A percentile compares a stretch with the other conserved stretches of the same genome.
phyloP scores from a whole-genome alignment of 2,888 invertebrate species.

The Hypselothyrea guttata region DNA sequence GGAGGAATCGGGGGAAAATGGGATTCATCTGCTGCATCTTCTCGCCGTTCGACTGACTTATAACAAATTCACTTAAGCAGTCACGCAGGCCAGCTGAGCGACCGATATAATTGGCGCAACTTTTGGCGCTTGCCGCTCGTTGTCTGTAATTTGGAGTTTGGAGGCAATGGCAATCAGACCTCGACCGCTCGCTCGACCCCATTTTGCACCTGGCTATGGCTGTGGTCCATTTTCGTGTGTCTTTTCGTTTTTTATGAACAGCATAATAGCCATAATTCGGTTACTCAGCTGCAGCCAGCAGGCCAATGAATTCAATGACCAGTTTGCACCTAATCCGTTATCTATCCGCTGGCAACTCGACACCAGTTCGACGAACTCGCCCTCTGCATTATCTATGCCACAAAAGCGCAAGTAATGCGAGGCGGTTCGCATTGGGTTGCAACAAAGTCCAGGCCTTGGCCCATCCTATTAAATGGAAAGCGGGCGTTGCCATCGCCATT shows the following conservation, averaged over 20 bases:
- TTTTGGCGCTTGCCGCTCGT: conserved; percentile 29
- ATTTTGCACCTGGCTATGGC: conserved; percentile 47
- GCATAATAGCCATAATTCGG: conserved; percentile 59
- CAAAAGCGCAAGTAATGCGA: conserved; percentile 70
- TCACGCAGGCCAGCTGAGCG: conserved; percentile 48
- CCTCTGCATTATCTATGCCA: conserved; percentile 55
- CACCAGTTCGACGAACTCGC: conserved; percentile 37
- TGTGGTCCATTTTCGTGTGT: conserved; percentile 8
- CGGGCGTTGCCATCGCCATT: conserved; percentile 39
- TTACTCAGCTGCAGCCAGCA: conserved; percentile 16
- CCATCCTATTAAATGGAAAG: conserved; percentile 50
- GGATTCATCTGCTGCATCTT: conserved; percentile 31
- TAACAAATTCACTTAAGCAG: conserved; percentile 64
- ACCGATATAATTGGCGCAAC: conserved; percentile 50
- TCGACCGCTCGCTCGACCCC: conserved; percentile 64
- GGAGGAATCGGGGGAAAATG: background rate
- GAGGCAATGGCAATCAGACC: conserved; percentile 71
- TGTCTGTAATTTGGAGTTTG: conserved; percentile 49
- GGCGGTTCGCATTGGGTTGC: conserved; percentile 42
- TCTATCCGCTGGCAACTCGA: conserved; percentile 29
- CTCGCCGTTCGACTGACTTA: conserved; percentile 54
- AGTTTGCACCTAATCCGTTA: conserved; percentile 4
- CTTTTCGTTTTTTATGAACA: conserved; percentile 13
- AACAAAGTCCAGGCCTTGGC: conserved; percentile 26
- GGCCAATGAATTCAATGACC: conserved; percentile 12